These are phyloP conservation scores for Lamprotornis superbus DNA, from an alignment of 2,113 vertebrate genomes.

Conservation along the genomic window DNA sequence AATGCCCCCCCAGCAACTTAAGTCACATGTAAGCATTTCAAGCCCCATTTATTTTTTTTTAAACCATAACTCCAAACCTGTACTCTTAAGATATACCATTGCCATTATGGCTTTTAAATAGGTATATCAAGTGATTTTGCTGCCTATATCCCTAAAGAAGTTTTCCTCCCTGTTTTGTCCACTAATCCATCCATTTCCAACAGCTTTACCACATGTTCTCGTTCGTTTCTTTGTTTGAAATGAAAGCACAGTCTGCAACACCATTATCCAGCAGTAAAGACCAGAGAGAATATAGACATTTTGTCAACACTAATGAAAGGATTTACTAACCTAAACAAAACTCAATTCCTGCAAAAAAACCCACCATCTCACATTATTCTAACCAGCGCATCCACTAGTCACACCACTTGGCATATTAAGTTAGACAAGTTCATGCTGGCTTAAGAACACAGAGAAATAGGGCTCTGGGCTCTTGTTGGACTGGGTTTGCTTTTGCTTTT, in stretches of 20 bases:
- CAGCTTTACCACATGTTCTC: background rate
- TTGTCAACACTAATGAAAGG: background rate
- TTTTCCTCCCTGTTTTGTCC: background rate
- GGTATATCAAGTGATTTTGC: background rate
- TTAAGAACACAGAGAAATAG: background rate
- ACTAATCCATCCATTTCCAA: background rate
- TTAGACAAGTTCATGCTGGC: background rate
- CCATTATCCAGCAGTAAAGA: background rate
- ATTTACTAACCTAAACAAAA: background rate
- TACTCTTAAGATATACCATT: background rate
- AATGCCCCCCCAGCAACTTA: rapidly evolving
- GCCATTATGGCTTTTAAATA: background rate
- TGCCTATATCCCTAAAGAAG: background rate
- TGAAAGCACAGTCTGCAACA: background rate
- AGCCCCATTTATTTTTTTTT: background rate
- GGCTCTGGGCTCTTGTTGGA: background rate
- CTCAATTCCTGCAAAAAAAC: background rate
- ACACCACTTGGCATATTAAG: background rate
- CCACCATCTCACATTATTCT: background rate
- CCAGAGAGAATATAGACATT: background rate
- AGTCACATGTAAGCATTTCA: background rate
- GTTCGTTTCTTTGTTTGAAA: background rate
- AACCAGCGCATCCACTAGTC: background rate
- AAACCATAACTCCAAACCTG: background rate
- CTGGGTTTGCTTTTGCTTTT: background rate